Evolutionary conservation across 2,888 invertebrate genomes (phyloP).

Genomic region (Cantharis nigra): DNA sequence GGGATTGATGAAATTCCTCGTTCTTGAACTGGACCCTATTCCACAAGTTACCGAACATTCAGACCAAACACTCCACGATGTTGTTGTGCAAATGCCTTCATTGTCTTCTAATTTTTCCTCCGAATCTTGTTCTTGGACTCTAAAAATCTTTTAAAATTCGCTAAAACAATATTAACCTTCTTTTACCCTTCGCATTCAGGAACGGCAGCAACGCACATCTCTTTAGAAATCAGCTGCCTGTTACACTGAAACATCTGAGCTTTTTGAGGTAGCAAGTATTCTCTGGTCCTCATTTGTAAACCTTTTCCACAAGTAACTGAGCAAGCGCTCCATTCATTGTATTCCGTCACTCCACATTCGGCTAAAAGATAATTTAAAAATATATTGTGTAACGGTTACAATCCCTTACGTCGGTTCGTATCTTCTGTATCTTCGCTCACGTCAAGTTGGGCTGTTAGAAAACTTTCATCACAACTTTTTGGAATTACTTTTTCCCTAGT

Average conservation of each 20-base stretch:
- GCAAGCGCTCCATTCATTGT: constrained; percentile 79
- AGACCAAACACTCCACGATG: constrained; percentile 80
- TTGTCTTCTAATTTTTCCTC: constrained; percentile 42
- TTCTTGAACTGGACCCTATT: constrained; percentile 74
- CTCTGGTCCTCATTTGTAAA: constrained; percentile 74
- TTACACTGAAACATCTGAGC: constrained; percentile 73
- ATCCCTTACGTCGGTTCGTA: constrained; percentile 66
- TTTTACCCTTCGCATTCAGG: constrained; percentile 75
- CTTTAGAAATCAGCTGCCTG: constrained; percentile 80
- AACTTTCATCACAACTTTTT: constrained; percentile 72
- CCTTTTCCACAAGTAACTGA: constrained; percentile 90
- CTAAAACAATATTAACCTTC: not conserved
- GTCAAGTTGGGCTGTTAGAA: constrained; percentile 64
- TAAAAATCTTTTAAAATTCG: constrained; percentile 2
- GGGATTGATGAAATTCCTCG: constrained; percentile 74
- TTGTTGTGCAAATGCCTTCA: constrained; percentile 67
- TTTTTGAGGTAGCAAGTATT: constrained; percentile 71
- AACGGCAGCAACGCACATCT: constrained; percentile 83
- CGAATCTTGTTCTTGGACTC: constrained; percentile 24
- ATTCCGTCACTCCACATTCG: constrained; percentile 79
- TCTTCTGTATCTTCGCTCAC: constrained; percentile 72
- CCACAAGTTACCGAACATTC: constrained; percentile 89
- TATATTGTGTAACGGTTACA: not conserved
- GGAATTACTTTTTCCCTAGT: constrained; percentile 75
- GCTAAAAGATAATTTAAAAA: constrained; percentile 57